Conservation (phyloP, 2,888 invertebrate genomes). For the Nephrotoma flavescens region DNA sequence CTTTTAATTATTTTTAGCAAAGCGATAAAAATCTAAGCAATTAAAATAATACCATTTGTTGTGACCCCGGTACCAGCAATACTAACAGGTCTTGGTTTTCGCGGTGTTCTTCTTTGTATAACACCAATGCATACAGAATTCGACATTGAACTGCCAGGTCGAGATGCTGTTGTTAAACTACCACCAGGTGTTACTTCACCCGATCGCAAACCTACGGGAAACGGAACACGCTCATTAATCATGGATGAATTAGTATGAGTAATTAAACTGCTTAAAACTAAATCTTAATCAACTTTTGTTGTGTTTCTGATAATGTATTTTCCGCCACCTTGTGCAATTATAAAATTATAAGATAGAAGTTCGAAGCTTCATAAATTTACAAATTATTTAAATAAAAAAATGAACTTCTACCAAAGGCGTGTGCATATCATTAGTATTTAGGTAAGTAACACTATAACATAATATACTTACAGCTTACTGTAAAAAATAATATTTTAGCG, state of each 20-base stretch:
- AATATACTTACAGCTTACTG: neutral
- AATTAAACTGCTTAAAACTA: neutral
- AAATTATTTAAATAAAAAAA: neutral
- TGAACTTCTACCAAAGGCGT: neutral
- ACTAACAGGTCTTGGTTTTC: conserved; percentile 65
- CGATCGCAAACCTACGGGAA: conserved; percentile 46
- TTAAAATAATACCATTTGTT: conserved; percentile 31
- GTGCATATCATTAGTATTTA: neutral
- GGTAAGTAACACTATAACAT: neutral
- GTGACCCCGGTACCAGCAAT: conserved; percentile 75
- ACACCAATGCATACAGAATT: conserved; percentile 48
- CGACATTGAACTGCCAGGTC: conserved; percentile 79
- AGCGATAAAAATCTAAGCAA: conserved; percentile 3
- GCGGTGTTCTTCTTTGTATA: conserved; percentile 44
- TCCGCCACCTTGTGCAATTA: neutral
- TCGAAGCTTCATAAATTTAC: neutral
- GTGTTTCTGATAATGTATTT: neutral
- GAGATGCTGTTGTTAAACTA: conserved; percentile 45
- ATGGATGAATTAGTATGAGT: neutral
- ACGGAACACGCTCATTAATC: neutral
- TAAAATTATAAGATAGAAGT: neutral
- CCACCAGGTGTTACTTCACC: conserved; percentile 56
- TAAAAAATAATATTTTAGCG: neutral
- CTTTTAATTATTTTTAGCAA: conserved; percentile 14
- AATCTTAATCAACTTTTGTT: neutral